These are phyloP conservation scores for Machimus atricapillus DNA, from an alignment of 2,888 invertebrate species.

Conservation along the genomic window DNA sequence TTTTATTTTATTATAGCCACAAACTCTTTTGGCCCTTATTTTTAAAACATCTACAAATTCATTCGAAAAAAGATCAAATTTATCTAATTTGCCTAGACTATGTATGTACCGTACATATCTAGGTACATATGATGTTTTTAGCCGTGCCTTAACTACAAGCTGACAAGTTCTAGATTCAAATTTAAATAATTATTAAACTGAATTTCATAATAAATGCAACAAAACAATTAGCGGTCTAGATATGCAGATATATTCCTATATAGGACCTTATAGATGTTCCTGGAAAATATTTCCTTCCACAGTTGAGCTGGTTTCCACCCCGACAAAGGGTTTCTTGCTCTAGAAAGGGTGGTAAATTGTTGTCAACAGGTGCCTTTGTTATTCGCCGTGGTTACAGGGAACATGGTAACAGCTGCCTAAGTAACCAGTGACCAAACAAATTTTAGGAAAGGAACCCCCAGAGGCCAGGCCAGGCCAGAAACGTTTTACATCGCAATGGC, in stretches of 20 bases:
- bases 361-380: background rate
- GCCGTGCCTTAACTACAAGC: too few relatives aligned
- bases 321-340: background rate
- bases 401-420: background rate
- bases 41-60: too few relatives aligned
- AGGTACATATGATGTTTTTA: too few relatives aligned
- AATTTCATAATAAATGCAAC: too few relatives aligned
- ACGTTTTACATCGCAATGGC: constrained; percentile 44
- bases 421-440: constrained; percentile 26
- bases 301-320: background rate
- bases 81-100: too few relatives aligned
- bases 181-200: too few relatives aligned
- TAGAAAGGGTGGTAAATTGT: background rate
- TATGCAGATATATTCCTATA: background rate
- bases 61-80: too few relatives aligned
- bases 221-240: background rate
- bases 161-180: too few relatives aligned
- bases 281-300: too few relatives aligned
- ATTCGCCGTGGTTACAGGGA: background rate
- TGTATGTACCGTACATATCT: too few relatives aligned
- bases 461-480: background rate
- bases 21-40: too few relatives aligned
- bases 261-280: background rate
- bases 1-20: too few relatives aligned
- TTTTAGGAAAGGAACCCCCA: background rate